Evolutionary conservation across 2,888 invertebrate species (phyloP).

Genomic region (Mythimna lalbum): DNA sequence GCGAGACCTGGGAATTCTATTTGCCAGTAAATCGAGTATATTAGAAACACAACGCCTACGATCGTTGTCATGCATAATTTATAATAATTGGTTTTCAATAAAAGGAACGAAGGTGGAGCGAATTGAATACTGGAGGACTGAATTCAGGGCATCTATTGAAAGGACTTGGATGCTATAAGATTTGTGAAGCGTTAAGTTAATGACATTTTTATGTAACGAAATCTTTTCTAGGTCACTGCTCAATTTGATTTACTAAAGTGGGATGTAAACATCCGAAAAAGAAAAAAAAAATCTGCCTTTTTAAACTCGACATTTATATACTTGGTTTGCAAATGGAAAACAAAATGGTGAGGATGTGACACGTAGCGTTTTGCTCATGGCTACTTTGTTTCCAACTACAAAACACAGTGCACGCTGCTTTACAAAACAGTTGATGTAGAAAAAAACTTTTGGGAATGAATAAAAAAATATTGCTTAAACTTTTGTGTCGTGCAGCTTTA

Average conservation of each 20-base stretch:
- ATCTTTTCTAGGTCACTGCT: not conserved
- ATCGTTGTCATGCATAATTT: slow-evolving; percentile 48
- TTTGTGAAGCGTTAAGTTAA: not conserved
- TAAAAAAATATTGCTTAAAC: slow-evolving; percentile 59
- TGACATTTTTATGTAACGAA: not conserved
- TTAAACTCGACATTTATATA: slow-evolving; percentile 24
- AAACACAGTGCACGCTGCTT: slow-evolving; percentile 56
- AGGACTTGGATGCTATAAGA: slow-evolving; percentile 2
- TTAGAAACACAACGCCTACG: slow-evolving; percentile 52
- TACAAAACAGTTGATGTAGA: slow-evolving; percentile 58
- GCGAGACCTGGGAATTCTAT: slow-evolving; percentile 37
- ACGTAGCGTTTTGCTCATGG: slow-evolving; percentile 44
- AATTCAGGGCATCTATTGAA: slow-evolving; percentile 1
- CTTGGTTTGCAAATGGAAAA: slow-evolving; percentile 33
- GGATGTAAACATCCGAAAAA: not conserved
- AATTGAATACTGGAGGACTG: slow-evolving; percentile 22
- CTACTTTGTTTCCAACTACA: slow-evolving; percentile 60
- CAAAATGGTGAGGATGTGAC: slow-evolving; percentile 37
- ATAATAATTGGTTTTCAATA: slow-evolving; percentile 53
- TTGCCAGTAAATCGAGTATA: slow-evolving; percentile 36
- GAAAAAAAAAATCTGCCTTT: not conserved
- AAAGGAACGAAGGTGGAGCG: slow-evolving; percentile 14
- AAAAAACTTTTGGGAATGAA: slow-evolving; percentile 48
- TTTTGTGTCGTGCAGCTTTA: slow-evolving; percentile 56
- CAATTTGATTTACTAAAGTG: not conserved